Base-by-base conservation (phyloP, 2,888 invertebrate species). In the Aphodius sticticus region DNA sequence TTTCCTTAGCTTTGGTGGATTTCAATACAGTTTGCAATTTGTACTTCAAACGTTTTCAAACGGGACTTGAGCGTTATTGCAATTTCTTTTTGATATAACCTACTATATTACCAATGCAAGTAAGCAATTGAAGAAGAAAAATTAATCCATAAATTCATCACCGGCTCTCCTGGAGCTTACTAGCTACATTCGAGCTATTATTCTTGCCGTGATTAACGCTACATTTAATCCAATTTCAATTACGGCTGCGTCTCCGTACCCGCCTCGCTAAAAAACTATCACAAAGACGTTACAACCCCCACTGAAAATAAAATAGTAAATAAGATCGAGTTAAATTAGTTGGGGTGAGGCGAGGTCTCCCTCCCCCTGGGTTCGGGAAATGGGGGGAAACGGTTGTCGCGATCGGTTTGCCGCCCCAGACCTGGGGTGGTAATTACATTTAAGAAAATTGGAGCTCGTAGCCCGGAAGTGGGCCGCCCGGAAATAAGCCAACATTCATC, bases 371-470 rank as follows among this genome's bases (percentile, higher is more conserved):
- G 36, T 35, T 35, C 26, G 35, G 7, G 74, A 74, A 37, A 36
- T 74, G 37, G 74, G 74, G 74, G 35, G 37, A 74, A 74, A 74
- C 74, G 74, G 80, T 84, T 84, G 85, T 84, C 84, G 85, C 84
- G 83, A 84, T 84, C 84, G 84, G 84, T 85, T 81, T 85, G 78
- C 84, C 53, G 84, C 85, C 83, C 83, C 83, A 84, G 83, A 83
- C 84, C 83, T 84, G 83, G 74, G 81, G 81, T 80, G 81, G 87
- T 86, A 87, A 86, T 86, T 86, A 86, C 86, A 86, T 86, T 86
- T 86, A 85, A 85, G 86, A 86, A 87, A 86, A 87, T 86, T 86
- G 86, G 85, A 84, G 84, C 85, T 85, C 84, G 85, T 83, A 83
- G 82, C 83, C 83, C 84, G 85, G 85, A 85, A 85, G 84, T 84